phyloP scores from a whole-genome alignment of 2,797 vertebrate species.

The Siniperca undulata region DNA sequence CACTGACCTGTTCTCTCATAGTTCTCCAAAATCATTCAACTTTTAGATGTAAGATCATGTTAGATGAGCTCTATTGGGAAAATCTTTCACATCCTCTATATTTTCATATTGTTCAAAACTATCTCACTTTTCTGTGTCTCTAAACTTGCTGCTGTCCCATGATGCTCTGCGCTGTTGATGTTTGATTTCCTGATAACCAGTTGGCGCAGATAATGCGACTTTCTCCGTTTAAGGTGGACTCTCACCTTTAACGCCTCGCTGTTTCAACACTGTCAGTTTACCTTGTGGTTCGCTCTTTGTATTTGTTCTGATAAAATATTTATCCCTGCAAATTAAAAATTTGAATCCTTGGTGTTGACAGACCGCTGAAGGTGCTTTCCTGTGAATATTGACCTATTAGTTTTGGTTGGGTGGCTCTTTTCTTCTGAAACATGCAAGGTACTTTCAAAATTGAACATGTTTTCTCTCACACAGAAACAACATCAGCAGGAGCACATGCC shows the following conservation, averaged over 20 bases:
- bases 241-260: constrained; percentile 21
- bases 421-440: constrained; percentile 53
- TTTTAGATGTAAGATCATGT: not conserved
- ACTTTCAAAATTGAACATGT: constrained; percentile 37
- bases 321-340: constrained; percentile 56
- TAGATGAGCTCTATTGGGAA: not conserved
- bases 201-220: constrained; percentile 19
- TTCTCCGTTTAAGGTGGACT: constrained; percentile 13
- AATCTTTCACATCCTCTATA: not conserved
- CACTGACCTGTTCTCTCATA: not conserved
- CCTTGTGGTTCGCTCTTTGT: constrained; percentile 25
- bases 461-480: constrained; percentile 27
- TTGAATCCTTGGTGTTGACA: constrained; percentile 33
- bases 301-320: constrained; percentile 68
- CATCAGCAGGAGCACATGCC: not conserved
- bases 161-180: constrained; percentile 28
- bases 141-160: constrained; percentile 16
- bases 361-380: constrained; percentile 20
- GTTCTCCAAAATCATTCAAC: not conserved
- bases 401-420: constrained; percentile 58
- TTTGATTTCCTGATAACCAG: constrained; percentile 50
- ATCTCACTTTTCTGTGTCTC: not conserved
- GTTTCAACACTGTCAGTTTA: constrained; percentile 48
- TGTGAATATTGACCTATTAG: constrained; percentile 72
- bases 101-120: not conserved